Evolutionary conservation across 2,113 vertebrate species (phyloP), one percentile per base, ranked within the genome.

Genomic region (Callopanchax toddi): DNA sequence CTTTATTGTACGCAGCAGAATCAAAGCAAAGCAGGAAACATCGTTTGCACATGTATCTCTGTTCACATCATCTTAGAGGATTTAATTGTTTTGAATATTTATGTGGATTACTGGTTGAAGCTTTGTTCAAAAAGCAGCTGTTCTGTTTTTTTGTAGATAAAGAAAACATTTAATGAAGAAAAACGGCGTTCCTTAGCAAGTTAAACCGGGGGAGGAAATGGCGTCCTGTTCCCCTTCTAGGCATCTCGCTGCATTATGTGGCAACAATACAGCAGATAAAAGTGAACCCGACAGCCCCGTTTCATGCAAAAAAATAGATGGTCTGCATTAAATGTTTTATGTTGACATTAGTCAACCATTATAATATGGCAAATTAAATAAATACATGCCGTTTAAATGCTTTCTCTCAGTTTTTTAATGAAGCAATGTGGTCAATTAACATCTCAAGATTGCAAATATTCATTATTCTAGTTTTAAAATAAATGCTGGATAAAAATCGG

Each of bases 1-100:
- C 4, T 55, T 39, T 23, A 21, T 15, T 4, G 4, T n/a, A 18
- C 32, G 34, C 3, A 51, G 25, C 25, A 16, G 3, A n/a, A 29
- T 51, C 25, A 22, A 8, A 21, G 45, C 20, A 46, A 7, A 9
- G 17, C 39, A 36, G 22, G 32, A 68, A 67, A 62, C 32, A 21
- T 32, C 18, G 25, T 17, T 77, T 62, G 26, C 49, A n/a, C 26
- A 21, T 32, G 15, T 51, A 70, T 82, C 76, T 73, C 45, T 34
- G 67, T 65, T 60, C 42, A 60, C 70, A 73, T 62, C 37, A 52
- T 64, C 50, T 48, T 71, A 44, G 59, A 69, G 71, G 50, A 71
- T 84, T 76, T 74, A 76, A 79, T 61, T 70, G 52, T 64, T 55
- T 66, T 73, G 59, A 81, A 82, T 81, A 83, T 78, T 76, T 69